Percentiles rank a stretch among this genome's conserved stretches.
phyloP scores from a whole-genome alignment of 2,113 vertebrate species.

The Butorides virescens region DNA sequence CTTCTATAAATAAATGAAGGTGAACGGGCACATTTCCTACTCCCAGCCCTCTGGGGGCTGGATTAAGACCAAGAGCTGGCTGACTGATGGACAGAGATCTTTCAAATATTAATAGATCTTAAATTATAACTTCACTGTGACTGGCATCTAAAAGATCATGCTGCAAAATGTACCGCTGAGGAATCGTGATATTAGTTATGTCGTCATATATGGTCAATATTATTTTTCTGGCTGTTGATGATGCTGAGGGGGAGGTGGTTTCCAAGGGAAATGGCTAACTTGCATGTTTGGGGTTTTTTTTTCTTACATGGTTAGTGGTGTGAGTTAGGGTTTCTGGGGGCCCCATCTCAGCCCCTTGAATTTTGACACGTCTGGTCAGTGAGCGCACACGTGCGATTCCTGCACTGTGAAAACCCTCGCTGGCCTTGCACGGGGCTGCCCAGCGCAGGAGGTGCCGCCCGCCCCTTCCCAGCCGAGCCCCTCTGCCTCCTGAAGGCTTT shows the following conservation, averaged over 20 bases:
- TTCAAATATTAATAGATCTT: not conserved
- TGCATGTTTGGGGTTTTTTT: not conserved
- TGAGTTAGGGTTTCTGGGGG: not conserved
- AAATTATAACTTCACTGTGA: not conserved
- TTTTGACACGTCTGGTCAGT: not conserved
- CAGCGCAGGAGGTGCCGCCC: not conserved
- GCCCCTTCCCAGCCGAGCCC: not conserved
- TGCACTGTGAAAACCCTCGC: not conserved
- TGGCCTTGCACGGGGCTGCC: not conserved
- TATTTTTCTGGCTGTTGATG: not conserved
- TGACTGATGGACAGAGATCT: not conserved
- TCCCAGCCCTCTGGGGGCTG: not conserved
- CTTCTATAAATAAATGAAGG: slow-evolving; percentile 47
- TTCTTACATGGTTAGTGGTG: not conserved
- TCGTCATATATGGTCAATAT: not conserved
- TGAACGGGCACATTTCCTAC: slow-evolving; percentile 42
- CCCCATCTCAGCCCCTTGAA: not conserved
- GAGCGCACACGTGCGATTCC: accelerated
- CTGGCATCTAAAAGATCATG: not conserved
- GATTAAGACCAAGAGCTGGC: not conserved
- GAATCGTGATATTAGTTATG: not conserved
- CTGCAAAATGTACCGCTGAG: not conserved
- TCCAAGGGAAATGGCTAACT: not conserved
- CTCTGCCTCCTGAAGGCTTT: not conserved
- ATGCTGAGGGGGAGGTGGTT: not conserved